Percentiles rank a stretch among this genome's conserved stretches.
phyloP scores from a whole-genome alignment of 1,140 invertebrate species.

The Zaprionus inermis region DNA sequence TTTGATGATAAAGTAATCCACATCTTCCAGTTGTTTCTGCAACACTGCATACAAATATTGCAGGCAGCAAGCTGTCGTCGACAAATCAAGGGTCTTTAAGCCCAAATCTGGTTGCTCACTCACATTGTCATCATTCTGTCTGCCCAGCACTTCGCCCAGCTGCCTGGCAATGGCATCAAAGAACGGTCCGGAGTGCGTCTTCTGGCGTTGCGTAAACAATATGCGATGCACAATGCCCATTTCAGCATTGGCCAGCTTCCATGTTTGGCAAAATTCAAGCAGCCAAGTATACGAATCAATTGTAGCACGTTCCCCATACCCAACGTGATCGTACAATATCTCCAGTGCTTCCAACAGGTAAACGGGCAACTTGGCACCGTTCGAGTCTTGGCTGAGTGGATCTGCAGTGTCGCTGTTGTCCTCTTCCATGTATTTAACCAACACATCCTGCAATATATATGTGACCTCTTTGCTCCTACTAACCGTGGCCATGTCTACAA shows the following conservation, averaged over 20 bases:
- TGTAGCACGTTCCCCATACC: slow-evolving; percentile 49
- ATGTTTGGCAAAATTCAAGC: slow-evolving; percentile 65
- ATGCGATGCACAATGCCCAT: slow-evolving; percentile 69
- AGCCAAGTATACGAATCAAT: slow-evolving; percentile 75
- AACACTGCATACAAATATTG: slow-evolving; percentile 64
- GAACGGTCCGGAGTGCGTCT: slow-evolving; percentile 74
- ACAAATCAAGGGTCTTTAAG: slow-evolving; percentile 60
- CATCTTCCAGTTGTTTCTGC: slow-evolving; percentile 74
- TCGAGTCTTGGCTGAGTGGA: slow-evolving; percentile 43
- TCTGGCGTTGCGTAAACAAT: slow-evolving; percentile 73
- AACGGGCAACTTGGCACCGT: slow-evolving; percentile 45
- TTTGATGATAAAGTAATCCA: slow-evolving; percentile 71
- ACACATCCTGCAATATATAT: slow-evolving; percentile 59
- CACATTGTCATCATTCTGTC: slow-evolving; percentile 49
- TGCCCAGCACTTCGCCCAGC: slow-evolving; percentile 59
- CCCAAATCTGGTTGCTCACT: slow-evolving; percentile 33
- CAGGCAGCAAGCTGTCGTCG: slow-evolving; percentile 38
- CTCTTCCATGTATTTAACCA: slow-evolving; percentile 69
- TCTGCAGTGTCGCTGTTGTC: slow-evolving; percentile 31
- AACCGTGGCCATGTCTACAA: slow-evolving; percentile 60
- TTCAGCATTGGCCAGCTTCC: slow-evolving; percentile 56
- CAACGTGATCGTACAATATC: slow-evolving; percentile 69
- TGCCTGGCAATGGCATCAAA: slow-evolving; percentile 69
- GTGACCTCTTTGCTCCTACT: slow-evolving; percentile 51
- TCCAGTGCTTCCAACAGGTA: slow-evolving; percentile 68